Evolutionary conservation across 2,113 vertebrate species (phyloP).

Genomic region (Brachionichthys hirsutus): DNA sequence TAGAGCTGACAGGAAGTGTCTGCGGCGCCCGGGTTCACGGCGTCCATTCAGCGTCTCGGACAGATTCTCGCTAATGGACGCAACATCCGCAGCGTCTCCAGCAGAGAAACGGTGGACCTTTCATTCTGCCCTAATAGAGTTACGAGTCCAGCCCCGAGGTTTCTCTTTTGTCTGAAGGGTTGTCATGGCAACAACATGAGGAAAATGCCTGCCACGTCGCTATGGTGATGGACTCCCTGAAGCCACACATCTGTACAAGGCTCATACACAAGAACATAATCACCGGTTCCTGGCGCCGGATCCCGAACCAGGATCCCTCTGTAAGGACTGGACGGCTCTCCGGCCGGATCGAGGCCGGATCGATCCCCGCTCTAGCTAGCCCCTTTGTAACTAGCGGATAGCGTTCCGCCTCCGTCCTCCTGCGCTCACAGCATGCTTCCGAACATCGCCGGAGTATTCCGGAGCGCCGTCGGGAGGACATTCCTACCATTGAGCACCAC

Average conservation of each 20-base stretch:
- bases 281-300: no score
- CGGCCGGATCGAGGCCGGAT: no score
- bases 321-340: no score
- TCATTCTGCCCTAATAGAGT: constrained; percentile 1
- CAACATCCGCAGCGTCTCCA: no score
- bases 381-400: no score
- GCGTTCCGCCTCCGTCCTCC: constrained; percentile 7
- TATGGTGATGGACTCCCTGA: constrained; percentile 63
- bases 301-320: no score
- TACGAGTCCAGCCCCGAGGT: neutral
- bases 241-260: constrained; percentile 25
- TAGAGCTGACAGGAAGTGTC: no score
- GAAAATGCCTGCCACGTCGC: constrained; percentile 50
- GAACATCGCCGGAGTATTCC: constrained; percentile 28
- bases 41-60: no score
- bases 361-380: no score
- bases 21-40: no score
- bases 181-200: constrained; percentile 61
- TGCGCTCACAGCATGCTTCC: constrained; percentile 42
- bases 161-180: constrained; percentile 44
- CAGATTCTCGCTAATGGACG: constrained; percentile 53
- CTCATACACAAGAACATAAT: neutral
- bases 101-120: no score
- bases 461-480: constrained; percentile 35
- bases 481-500: constrained; percentile 43